Base-by-base conservation (phyloP, 1,140 invertebrate species). In the Drosophila repleta region DNA sequence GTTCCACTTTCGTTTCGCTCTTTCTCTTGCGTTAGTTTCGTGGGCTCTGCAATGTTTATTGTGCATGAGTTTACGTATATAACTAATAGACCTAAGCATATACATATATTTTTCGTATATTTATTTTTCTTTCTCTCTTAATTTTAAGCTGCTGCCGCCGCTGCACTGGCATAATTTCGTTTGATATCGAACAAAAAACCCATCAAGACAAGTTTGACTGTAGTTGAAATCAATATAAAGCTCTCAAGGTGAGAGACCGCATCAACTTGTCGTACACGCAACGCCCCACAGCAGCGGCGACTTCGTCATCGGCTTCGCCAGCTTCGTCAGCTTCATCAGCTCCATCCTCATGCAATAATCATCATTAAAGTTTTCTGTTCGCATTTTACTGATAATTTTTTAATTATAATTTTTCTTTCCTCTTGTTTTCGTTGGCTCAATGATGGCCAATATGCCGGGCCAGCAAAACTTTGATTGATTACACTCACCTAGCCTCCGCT, bases 161-260 rank as follows among this genome's bases (percentile, higher is more conserved):
- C 52, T 74, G 65, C 70, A 79, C 48, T 77, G 71, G 58, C 79
- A 71, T 76, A 66, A 83, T 60, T 71, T 63, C 45, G 53, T 77
- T 74, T 65, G 58, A 68, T 29, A 29, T 10, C 29, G 29, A 58
- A 55, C 29, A 32, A 73, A 60, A 64, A 76, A 52, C 74, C 63
- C 62, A 76, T 35, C 57, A 68, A 69, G 74, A 61, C 77, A 77
- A 61, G 61, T 63, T 56, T 72, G 60, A 67, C 48, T 53, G 21
- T 41, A 65, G 56, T 52, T 69, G 74, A 63, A 83, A 65, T 83
- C 62, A 69, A 83, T 76, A 65, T 83, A 69, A 87, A 66, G 69
- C 63, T 61, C 79, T 88, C 82, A 85, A 85, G 82, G 82, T 85
- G 74, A 85, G 82, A 85, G 82, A 85, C 83, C 82, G 82, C 82